These are phyloP conservation scores for Aphrophora alni DNA, from an alignment of 2,888 invertebrate genomes.

Conservation along the genomic window DNA sequence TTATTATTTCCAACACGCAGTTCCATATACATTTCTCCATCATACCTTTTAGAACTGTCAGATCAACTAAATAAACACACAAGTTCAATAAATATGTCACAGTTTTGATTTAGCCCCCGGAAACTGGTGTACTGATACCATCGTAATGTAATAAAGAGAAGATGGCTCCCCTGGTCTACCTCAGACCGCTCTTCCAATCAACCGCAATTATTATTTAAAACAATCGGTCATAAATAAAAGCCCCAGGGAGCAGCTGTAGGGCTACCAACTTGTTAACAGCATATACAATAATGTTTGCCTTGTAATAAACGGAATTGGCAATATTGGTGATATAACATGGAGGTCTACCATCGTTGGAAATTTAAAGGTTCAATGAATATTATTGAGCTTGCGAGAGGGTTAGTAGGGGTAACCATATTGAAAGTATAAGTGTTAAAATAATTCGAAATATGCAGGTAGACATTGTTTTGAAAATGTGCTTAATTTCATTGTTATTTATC, in stretches of 20 bases:
- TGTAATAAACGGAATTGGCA: slow-evolving; percentile 5
- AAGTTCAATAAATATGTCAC: not conserved
- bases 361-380: too few species aligned
- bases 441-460: too few species aligned
- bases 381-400: too few species aligned
- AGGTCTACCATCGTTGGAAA: not conserved
- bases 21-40: too few species aligned
- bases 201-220: slow-evolving; percentile 30
- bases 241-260: slow-evolving; percentile 7
- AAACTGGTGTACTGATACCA: not conserved
- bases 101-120: not conserved
- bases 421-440: too few species aligned
- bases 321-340: not conserved
- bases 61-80: not conserved
- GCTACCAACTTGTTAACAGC: slow-evolving; percentile 3
- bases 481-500: too few species aligned
- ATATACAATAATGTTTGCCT: slow-evolving; percentile 9
- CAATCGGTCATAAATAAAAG: slow-evolving; percentile 27
- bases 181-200: slow-evolving; percentile 26
- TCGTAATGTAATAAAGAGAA: not conserved
- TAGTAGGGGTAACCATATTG: too few species aligned
- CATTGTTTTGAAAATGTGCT: too few species aligned
- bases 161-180: not conserved
- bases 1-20: too few species aligned
- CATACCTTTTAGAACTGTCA: too few species aligned